phyloP scores from a whole-genome alignment of 2,797 vertebrate species.

The Tachyglossus aculeatus region DNA sequence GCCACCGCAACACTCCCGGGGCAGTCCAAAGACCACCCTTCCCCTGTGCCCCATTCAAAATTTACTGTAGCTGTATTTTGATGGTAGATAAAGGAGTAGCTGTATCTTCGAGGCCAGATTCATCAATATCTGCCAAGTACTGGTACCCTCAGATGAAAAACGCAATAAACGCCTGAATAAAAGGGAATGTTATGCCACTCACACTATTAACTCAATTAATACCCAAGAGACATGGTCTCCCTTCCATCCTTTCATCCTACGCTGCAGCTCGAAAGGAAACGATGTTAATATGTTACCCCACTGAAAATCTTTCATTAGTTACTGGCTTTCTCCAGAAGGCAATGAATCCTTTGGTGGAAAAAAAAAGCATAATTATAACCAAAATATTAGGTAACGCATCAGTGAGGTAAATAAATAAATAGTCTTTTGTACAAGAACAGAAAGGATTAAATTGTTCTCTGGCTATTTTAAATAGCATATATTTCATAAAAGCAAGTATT shows the following conservation, averaged over 20 bases:
- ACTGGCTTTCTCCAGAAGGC: slow-evolving; percentile 33
- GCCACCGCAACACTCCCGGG: too few relatives aligned
- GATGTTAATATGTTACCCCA: slow-evolving; percentile 51
- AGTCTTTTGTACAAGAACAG: background rate
- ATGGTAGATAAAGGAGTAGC: too few relatives aligned
- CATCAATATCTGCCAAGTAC: slow-evolving; percentile 69
- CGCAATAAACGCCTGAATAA: slow-evolving; percentile 67
- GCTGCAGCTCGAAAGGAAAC: slow-evolving; percentile 50
- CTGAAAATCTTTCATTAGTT: slow-evolving; percentile 53
- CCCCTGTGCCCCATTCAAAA: too few relatives aligned
- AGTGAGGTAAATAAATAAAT: background rate
- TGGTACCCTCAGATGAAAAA: slow-evolving; percentile 68
- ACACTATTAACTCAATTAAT: slow-evolving; percentile 71
- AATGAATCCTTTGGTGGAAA: slow-evolving; percentile 34
- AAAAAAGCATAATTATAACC: slow-evolving; percentile 34
- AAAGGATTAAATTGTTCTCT: slow-evolving; percentile 18
- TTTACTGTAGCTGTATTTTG: too few relatives aligned
- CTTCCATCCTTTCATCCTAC: slow-evolving; percentile 54
- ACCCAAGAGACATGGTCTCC: slow-evolving; percentile 64
- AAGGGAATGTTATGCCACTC: slow-evolving; percentile 71
- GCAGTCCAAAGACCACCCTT: too few relatives aligned
- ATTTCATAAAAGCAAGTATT: slow-evolving; percentile 34
- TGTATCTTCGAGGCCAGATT: slow-evolving; percentile 64
- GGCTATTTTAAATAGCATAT: slow-evolving; percentile 37
- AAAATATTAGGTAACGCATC: slow-evolving; percentile 23